Evolutionary conservation across 2,797 vertebrate genomes (phyloP).

Genomic region (Falco naumanni): DNA sequence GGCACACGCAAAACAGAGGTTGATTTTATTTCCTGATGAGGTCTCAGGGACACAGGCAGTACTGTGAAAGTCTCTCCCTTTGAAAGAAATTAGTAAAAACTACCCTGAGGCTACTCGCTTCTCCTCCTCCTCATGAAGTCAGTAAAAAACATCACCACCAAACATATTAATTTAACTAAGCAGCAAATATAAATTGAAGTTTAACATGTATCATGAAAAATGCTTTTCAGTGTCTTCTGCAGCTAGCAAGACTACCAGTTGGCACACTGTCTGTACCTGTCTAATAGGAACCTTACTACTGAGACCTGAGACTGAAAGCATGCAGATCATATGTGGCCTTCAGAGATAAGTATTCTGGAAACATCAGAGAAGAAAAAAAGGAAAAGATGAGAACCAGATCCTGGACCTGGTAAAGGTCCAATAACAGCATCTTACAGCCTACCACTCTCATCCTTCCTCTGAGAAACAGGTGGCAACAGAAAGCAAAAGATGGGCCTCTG

Average conservation of each 20-base stretch:
- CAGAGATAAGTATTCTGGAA: not conserved
- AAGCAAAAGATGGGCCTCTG: not conserved
- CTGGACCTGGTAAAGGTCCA: not conserved
- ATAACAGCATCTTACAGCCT: not conserved
- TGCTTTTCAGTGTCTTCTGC: not conserved
- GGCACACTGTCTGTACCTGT: not conserved
- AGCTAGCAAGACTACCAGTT: not conserved
- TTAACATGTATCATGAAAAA: not conserved
- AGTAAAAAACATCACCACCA: not conserved
- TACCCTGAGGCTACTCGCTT: not conserved
- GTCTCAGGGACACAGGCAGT: not conserved
- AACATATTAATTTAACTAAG: not conserved
- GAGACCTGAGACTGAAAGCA: not conserved
- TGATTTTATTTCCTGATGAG: not conserved
- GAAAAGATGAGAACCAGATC: not conserved
- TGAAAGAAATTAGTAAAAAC: not conserved
- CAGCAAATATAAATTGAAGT: not conserved
- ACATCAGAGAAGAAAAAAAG: accelerated
- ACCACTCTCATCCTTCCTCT: not conserved
- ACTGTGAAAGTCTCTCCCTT: not conserved
- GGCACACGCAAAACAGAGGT: not conserved
- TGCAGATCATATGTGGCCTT: not conserved
- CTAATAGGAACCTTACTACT: not conserved
- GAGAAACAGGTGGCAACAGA: not conserved
- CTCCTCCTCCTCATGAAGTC: not conserved